Evolutionary conservation across 1,140 invertebrate species (phyloP).

Genomic region (Thaumetopoea pityocampa): DNA sequence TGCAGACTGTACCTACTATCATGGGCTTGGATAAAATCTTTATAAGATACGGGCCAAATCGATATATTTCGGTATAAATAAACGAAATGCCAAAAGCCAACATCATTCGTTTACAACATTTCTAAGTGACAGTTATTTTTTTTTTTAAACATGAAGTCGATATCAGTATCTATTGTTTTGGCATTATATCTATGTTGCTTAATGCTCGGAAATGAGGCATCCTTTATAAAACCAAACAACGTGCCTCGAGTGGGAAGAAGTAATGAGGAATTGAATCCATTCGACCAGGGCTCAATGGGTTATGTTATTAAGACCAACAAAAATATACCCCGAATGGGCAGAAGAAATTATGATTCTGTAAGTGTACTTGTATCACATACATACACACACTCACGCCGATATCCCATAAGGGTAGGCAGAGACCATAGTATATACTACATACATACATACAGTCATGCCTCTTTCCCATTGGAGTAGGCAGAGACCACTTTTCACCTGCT

Average conservation of each 20-base stretch:
- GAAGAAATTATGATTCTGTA: slow-evolving; percentile 64
- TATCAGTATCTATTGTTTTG: slow-evolving; percentile 32
- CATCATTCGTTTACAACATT: slow-evolving; percentile 4
- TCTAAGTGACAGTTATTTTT: slow-evolving; percentile 12
- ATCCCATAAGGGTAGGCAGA: no score
- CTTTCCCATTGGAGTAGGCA: no score
- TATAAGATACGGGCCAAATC: slow-evolving; percentile 39
- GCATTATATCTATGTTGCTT: slow-evolving; percentile 45
- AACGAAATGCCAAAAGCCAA: background rate
- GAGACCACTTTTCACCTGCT: no score
- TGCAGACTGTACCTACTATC: slow-evolving; percentile 21
- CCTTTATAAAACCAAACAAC: slow-evolving; percentile 67
- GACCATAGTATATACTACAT: no score
- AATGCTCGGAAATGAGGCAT: slow-evolving; percentile 39
- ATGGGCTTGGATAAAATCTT: slow-evolving; percentile 30
- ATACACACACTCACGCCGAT: no score
- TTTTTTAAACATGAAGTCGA: slow-evolving; percentile 43
- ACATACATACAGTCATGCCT: no score
- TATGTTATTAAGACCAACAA: slow-evolving; percentile 68
- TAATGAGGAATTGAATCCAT: slow-evolving; percentile 52
- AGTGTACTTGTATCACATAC: no score
- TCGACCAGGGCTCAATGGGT: slow-evolving; percentile 50
- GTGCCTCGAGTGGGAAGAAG: slow-evolving; percentile 64
- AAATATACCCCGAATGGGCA: slow-evolving; percentile 64
- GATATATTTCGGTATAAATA: slow-evolving; percentile 40